phyloP scores from a whole-genome alignment of 2,888 invertebrate genomes.

The Scelioninae gen. 1 region DNA sequence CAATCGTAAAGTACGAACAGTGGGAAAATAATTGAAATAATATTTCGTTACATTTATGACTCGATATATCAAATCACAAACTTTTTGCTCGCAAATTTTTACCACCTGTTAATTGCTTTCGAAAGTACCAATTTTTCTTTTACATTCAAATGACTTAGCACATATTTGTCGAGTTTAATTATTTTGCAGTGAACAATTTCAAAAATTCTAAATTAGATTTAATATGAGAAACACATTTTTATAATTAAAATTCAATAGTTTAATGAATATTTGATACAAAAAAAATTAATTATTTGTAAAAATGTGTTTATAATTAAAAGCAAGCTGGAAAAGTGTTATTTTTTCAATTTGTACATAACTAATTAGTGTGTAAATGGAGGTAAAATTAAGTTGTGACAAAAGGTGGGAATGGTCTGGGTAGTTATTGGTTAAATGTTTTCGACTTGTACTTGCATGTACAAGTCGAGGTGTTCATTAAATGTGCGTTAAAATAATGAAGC shows the following conservation, averaged over 20 bases:
- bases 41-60: conserved; percentile 13
- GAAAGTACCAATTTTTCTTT: too few species aligned
- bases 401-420: too few species aligned
- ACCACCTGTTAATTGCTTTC: too few species aligned
- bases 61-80: conserved; percentile 9
- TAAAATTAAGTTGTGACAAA: too few species aligned
- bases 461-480: conserved; percentile 34
- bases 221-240: not conserved
- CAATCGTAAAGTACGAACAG: conserved; percentile 4
- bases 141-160: not conserved
- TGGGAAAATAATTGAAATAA: conserved; percentile 15
- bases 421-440: too few species aligned
- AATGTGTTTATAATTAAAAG: too few species aligned
- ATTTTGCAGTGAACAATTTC: not conserved
- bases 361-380: too few species aligned
- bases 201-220: too few species aligned
- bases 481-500: conserved; percentile 33
- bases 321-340: too few species aligned
- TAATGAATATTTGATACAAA: conserved; percentile 31
- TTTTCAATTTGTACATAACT: too few species aligned
- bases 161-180: not conserved
- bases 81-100: not conserved
- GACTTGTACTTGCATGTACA: conserved; percentile 13
- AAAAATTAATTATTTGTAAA: too few species aligned
- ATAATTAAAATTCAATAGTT: too few species aligned